Base-by-base conservation (phyloP, 2,797 vertebrate species). In the Telmatherina bonti region DNA sequence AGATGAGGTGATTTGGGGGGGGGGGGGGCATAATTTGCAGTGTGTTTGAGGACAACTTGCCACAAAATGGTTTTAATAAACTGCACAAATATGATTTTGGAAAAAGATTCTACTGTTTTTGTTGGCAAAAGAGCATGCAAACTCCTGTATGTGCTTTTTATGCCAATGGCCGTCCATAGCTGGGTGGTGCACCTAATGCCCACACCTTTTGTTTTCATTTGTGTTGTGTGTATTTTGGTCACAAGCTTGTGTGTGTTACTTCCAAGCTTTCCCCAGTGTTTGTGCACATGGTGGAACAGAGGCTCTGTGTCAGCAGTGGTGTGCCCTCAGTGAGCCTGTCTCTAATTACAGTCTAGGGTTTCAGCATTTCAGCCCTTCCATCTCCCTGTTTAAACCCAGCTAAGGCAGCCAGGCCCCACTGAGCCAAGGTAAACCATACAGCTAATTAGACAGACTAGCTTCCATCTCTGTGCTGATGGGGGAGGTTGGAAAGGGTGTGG, bases 301-400 rank as follows among this genome's bases (percentile, higher is more conserved):
- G 90, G 82, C 83, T 89, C 88, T 91, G 88, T 91, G 91, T 93
- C 91, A 93, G 91, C 91, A 91, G 84, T 68, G 88, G 85, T 88
- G 89, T 91, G 92, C 91, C 90, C 92, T 92, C 89, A 86, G 86
- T 88, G 89, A 89, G 92, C 86, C 86, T 86, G 88, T 91, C 89
- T 93, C 92, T 93, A 93, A 93, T 93, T 93, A 93, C 91, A 92
- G 91, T 92, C 88, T 92, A 92, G 87, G 87, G 90, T 93, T 93
- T 90, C 92, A 90, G 87, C 83, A 81, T 90, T 90, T 88, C 90
- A 90, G 90, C 76, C 88, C 85, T 90, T 92, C 91, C 92, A 92
- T 92, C 91, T 92, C 91, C 89, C 90, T 90, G 91, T 92, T 92
- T 92, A 93, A 93, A 92, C 90, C 91, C 70, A 58, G 85, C 87